phyloP scores from a whole-genome alignment of 1,140 invertebrate species.

The Drosophila takahashii region DNA sequence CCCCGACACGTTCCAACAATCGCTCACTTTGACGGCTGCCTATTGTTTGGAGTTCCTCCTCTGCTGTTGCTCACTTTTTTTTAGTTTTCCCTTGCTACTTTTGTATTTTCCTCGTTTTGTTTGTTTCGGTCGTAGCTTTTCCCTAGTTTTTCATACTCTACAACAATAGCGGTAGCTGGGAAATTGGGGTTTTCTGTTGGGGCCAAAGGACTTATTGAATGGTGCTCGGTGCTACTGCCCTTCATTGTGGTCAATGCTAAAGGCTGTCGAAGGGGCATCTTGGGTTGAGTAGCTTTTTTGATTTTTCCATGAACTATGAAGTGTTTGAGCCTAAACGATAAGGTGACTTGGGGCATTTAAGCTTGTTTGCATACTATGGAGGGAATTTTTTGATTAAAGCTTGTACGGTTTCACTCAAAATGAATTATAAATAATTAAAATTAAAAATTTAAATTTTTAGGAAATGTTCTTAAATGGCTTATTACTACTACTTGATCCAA shows the following conservation, averaged over 20 bases:
- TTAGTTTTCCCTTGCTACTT: conserved; percentile 32
- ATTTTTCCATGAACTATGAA: conserved; percentile 27
- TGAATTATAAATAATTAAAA: background rate
- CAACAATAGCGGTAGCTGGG: conserved; percentile 38
- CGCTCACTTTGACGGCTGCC: conserved; percentile 74
- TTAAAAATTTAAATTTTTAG: too few relatives aligned
- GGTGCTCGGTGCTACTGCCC: conserved; percentile 1
- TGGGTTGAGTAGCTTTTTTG: conserved; percentile 36
- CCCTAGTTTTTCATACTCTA: conserved; percentile 46
- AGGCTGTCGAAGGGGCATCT: conserved; percentile 39
- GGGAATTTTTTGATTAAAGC: background rate
- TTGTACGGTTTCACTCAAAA: background rate
- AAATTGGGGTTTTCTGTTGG: conserved; percentile 40
- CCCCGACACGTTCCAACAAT: conserved; percentile 72
- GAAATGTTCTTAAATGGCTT: too few relatives aligned
- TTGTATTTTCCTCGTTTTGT: conserved; percentile 47
- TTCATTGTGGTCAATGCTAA: conserved; percentile 46
- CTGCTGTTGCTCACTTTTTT: conserved; percentile 20
- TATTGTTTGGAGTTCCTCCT: conserved; percentile 53
- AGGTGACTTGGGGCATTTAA: conserved; percentile 15
- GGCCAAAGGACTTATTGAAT: conserved; percentile 41
- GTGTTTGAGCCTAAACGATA: conserved; percentile 27
- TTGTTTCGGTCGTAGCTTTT: conserved; percentile 27
- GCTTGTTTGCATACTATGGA: conserved; percentile 14
- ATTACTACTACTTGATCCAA: too few relatives aligned